Conservation (phyloP, 2,113 vertebrate genomes). For the Epinephelus cyanopodus region DNA sequence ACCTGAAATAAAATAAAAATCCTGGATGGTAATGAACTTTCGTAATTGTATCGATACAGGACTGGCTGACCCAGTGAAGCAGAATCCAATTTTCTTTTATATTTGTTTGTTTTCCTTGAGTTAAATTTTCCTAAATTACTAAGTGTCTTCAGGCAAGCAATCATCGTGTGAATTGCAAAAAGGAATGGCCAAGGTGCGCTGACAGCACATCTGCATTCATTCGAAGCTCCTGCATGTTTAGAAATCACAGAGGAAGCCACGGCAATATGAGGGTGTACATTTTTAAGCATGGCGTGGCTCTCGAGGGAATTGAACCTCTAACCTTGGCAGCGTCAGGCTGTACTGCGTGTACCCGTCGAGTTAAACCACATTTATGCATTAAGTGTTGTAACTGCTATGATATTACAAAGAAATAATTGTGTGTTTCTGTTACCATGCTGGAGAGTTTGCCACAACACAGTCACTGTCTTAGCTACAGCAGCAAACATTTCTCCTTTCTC, state of each 20-base stretch:
- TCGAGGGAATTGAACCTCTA: slow-evolving; percentile 55
- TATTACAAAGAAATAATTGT: slow-evolving; percentile 64
- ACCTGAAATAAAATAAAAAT: slow-evolving; percentile 45
- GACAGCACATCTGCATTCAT: slow-evolving; percentile 60
- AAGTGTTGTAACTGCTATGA: slow-evolving; percentile 52
- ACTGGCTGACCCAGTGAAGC: neutral
- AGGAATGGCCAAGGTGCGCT: slow-evolving; percentile 31
- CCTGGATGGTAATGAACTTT: slow-evolving; percentile 24
- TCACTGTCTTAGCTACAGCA: slow-evolving; percentile 58
- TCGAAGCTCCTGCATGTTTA: slow-evolving; percentile 24
- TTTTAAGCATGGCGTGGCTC: slow-evolving; percentile 16
- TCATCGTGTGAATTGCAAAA: slow-evolving; percentile 32
- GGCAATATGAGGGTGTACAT: neutral
- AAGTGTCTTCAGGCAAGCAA: slow-evolving; percentile 48
- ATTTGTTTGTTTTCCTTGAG: slow-evolving; percentile 47
- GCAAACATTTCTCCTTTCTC: slow-evolving; percentile 64
- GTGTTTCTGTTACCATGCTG: slow-evolving; percentile 69
- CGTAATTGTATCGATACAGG: slow-evolving; percentile 34
- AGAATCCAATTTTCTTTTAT: slow-evolving; percentile 43
- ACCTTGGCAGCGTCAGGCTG: slow-evolving; percentile 44
- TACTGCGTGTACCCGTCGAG: slow-evolving; percentile 30
- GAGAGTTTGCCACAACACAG: slow-evolving; percentile 52
- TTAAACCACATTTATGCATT: slow-evolving; percentile 43
- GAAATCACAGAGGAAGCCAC: slow-evolving; percentile 33
- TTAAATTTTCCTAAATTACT: slow-evolving; percentile 49